Base-by-base conservation (phyloP, 1,140 invertebrate genomes). In the Trichonephila clavata region DNA sequence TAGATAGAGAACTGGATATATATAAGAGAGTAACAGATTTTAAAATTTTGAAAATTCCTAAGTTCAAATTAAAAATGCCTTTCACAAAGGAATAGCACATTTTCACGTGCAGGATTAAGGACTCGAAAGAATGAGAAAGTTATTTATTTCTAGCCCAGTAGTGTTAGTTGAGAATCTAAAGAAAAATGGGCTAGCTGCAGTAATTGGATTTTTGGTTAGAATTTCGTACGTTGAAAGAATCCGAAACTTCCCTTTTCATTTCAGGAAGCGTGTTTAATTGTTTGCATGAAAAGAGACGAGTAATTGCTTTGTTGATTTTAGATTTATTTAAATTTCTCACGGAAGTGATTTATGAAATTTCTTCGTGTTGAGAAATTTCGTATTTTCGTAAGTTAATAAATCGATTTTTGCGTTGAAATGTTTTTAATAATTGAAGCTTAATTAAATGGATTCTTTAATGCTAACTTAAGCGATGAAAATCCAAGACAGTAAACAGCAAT, bases 121-220 rank as follows among this genome's bases (percentile, higher is more conserved):
- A 10, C 4, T 50, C 7, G 50, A 50, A 50, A 50, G 50, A 10
- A 2, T 68, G 24, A 68, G 14, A 21, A 61, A 21, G 65, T 68
- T 68, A 24, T 24, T 24, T 24, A 68, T 68, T 68, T 24, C 21
- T 24, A 14, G 65, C 65, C 3, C 1, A 68, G 32, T 39, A 39
- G 32, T 39, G 32, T 39, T 39, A 39, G 24, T 68, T 68, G 13
- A 68, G n/a, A 14, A n/a, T 68, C 24, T 4, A 10, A 24, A 27
- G 65, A 68, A 50, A 50, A 68, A 68, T 68, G n/a, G 65, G 24
- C 24, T 68, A 24, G 10, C 65, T 27, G 65, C n/a, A 24, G 24
- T 68, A 68, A 68, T 68, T 68, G 24, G 65, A 68, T 68, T 68
- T 68, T 24, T 68, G 24, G 24, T 68, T 68, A 68, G n/a, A 68